Conservation (phyloP, 2,113 vertebrate genomes). For the Pituophis catenifer region DNA sequence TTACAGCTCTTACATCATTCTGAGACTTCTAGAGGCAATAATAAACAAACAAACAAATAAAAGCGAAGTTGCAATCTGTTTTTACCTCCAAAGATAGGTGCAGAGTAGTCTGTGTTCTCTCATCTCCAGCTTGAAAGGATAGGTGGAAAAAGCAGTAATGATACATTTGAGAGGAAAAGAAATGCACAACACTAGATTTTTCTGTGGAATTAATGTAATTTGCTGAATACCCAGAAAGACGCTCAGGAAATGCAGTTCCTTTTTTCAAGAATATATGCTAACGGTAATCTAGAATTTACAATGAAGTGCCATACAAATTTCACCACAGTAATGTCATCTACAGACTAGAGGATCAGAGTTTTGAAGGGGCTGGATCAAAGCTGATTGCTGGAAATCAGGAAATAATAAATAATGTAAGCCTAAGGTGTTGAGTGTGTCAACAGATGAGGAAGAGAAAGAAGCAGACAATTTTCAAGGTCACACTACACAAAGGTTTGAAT, state of each 20-base stretch:
- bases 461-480: background rate
- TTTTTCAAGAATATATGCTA: background rate
- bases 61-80: background rate
- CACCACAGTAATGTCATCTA: background rate
- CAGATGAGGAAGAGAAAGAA: background rate
- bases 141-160: conserved; percentile 8
- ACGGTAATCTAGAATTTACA: background rate
- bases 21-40: rapidly evolving
- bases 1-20: background rate
- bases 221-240: background rate
- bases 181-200: background rate
- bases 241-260: background rate
- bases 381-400: background rate
- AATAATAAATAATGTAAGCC: background rate
- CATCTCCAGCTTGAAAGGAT: background rate
- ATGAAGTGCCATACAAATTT: background rate
- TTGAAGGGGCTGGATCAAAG: background rate
- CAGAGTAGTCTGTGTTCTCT: background rate
- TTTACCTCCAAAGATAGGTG: rapidly evolving
- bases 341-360: background rate
- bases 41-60: background rate
- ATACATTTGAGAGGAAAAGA: background rate
- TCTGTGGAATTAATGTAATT: background rate
- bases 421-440: background rate
- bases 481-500: background rate